Percentiles rank a stretch among this genome's conserved stretches.
Conservation (phyloP, 1,140 invertebrate species). For the Trichonephila clavipes region DNA sequence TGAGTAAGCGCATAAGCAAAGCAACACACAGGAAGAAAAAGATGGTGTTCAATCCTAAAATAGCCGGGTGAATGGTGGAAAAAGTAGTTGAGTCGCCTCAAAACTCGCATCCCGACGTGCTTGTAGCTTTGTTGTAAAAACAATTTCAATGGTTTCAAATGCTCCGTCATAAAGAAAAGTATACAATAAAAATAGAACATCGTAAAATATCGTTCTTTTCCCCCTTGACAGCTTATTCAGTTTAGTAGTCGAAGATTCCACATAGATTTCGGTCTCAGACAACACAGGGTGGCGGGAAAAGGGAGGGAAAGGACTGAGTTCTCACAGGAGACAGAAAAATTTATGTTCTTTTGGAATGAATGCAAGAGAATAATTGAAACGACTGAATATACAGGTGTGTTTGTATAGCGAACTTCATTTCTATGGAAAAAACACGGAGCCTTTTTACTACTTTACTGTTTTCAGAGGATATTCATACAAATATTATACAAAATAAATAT, state of each 20-base stretch:
- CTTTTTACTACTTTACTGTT: too few species aligned
- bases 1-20: background rate
- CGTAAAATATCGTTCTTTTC: background rate
- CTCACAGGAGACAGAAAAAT: too few species aligned
- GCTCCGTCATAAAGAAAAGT: background rate
- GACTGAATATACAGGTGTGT: too few species aligned
- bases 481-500: too few species aligned
- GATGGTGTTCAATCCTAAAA: constrained; percentile 42
- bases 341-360: too few species aligned
- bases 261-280: background rate
- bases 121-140: constrained; percentile 29
- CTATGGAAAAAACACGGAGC: too few species aligned
- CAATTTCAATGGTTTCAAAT: background rate
- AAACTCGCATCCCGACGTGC: constrained; percentile 21
- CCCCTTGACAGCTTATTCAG: background rate
- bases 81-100: constrained; percentile 30
- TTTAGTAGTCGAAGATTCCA: background rate
- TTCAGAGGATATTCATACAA: too few species aligned
- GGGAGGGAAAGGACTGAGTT: too few species aligned
- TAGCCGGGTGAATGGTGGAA: constrained; percentile 31
- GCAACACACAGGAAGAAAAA: background rate
- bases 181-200: background rate
- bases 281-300: background rate
- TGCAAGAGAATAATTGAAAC: too few species aligned
- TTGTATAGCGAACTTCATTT: too few species aligned